These are phyloP conservation scores for Eidolon helvum DNA, from an alignment of 2,113 vertebrate genomes.

Conservation along the genomic window DNA sequence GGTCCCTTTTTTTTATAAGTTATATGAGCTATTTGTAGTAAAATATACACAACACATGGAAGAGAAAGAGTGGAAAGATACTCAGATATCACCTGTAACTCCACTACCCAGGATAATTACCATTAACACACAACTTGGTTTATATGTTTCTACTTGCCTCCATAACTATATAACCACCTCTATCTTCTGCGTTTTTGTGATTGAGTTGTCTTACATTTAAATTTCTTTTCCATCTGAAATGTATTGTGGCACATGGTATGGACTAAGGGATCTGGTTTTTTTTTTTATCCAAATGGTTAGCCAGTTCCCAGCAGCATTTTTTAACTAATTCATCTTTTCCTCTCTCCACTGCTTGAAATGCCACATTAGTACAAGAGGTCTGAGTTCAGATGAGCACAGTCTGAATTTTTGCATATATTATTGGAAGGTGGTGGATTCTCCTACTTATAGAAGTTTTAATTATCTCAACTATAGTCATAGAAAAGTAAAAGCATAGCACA, in stretches of 20 bases:
- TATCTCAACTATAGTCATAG: not conserved
- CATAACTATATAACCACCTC: not conserved
- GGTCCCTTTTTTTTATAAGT: not conserved
- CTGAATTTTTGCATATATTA: not conserved
- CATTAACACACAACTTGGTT: not conserved
- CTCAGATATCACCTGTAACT: not conserved
- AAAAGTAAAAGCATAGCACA: not conserved
- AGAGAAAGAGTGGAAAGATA: not conserved
- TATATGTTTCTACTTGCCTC: not conserved
- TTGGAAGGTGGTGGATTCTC: not conserved
- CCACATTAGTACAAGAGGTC: not conserved
- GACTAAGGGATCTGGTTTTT: not conserved
- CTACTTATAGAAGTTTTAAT: not conserved
- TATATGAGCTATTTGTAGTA: not conserved
- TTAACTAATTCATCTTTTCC: not conserved
- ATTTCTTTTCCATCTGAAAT: not conserved
- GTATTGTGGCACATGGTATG: not conserved
- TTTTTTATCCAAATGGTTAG: not conserved
- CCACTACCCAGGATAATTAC: not conserved
- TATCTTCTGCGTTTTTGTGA: not conserved
- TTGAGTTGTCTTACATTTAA: not conserved
- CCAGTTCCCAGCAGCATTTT: not conserved
- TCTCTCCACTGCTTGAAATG: constrained; percentile 8
- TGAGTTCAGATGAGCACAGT: not conserved
- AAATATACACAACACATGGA: not conserved